Base-by-base conservation (phyloP, 1,140 invertebrate genomes). In the Drosophila ambigua region DNA sequence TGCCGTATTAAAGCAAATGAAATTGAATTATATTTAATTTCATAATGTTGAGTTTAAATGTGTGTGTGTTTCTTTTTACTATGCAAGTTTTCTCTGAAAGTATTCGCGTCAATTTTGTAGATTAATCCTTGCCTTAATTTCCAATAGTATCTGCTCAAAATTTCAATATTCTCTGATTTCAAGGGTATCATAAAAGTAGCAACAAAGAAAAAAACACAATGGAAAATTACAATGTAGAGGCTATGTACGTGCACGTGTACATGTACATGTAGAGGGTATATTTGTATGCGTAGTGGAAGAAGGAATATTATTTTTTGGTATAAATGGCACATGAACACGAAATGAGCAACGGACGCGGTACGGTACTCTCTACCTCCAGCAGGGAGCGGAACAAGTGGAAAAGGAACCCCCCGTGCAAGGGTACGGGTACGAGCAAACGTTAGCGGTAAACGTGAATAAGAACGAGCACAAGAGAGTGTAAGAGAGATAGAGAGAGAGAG, bases 271-370 rank as follows among this genome's bases (percentile, higher is more conserved):
- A 2, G 28, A 8, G 8, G 9, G 28, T 31, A 8, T 31, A 3
- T 31, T 2, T 23, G 16, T 61, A 31, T 39, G 31, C 9, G 31
- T 11, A 11, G 31, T 35, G 48, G 31, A 58, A 57, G 41, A 53
- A 79, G 69, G 82, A 87, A 87, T 87, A 87, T 87, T 85, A 85
- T 87, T 88, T 85, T 87, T 87, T 55, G 66, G 82, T 87, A 87
- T 87, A 87, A 39, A 87, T 87, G 78, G 82, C 83, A 88, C 83
- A 87, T 87, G 78, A 87, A 87, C 82, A 87, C 82, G 82, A 87
- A 87, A 88, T 87, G 82, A 87, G 75, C 83, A 87, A 50, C 79
- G 51, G 46, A 26, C 39, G 65, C 3, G 31, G 31, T 31, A 31
- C 24, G 9, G 35, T 8, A 4, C 11, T 0, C 11, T 11, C 28